A percentile compares a stretch with the other conserved stretches of the same genome.
Evolutionary conservation across 1,140 invertebrate genomes (phyloP).

Genomic region (Drosophila mayri): DNA sequence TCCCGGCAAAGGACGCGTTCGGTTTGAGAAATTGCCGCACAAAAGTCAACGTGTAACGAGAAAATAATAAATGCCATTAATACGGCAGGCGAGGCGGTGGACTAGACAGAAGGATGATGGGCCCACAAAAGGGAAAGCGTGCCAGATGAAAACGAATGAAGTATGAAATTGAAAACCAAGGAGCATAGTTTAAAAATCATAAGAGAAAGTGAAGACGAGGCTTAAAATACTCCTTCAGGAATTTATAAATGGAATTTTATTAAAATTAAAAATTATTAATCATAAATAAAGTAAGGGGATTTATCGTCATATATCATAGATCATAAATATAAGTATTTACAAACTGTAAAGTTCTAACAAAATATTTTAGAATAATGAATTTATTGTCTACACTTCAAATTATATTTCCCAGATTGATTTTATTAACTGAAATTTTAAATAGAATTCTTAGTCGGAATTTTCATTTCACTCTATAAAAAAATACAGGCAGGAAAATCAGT

Average conservation of each 20-base stretch:
- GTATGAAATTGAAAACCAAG: slow-evolving; percentile 79
- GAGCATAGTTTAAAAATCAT: slow-evolving; percentile 43
- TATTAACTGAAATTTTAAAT: background rate
- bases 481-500: no score
- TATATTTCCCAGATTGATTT: background rate
- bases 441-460: background rate
- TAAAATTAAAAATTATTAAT: no score
- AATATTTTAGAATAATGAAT: background rate
- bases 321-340: no score
- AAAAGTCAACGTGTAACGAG: slow-evolving; percentile 83
- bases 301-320: no score
- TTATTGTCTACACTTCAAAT: background rate
- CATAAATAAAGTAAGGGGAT: no score
- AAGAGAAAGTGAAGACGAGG: background rate
- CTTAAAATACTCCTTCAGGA: no score
- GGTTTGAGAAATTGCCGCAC: slow-evolving; percentile 78
- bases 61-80: slow-evolving; percentile 84
- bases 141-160: slow-evolving; percentile 70
- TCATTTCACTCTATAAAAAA: background rate
- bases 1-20: slow-evolving; percentile 27
- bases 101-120: slow-evolving; percentile 14
- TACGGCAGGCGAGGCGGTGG: slow-evolving; percentile 49
- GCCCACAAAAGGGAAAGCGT: slow-evolving; percentile 44
- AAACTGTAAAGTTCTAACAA: background rate
- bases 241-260: no score